Evolutionary conservation across 92 coral and sea anemone genomes (phyloP).

Genomic region (Galaxea fascicularis): DNA sequence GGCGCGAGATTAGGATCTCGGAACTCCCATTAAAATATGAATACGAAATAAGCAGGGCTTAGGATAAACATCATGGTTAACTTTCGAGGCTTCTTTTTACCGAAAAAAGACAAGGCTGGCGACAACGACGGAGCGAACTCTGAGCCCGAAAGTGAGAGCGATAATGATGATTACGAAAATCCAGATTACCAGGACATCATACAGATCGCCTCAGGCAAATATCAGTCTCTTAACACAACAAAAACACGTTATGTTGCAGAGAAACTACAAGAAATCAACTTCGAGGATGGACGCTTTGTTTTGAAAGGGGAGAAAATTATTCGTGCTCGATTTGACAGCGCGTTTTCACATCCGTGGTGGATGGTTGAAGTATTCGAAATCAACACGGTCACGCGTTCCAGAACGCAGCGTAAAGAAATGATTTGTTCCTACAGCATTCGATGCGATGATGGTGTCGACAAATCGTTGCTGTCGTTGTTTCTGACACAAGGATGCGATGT

Average conservation of each 20-base stretch:
- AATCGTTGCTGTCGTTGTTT: constrained; percentile 41
- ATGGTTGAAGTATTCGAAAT: constrained; percentile 28
- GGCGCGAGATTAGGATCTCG: background rate
- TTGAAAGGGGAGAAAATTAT: constrained; percentile 22
- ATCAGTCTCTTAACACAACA: constrained; percentile 36
- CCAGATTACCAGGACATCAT: constrained; percentile 54
- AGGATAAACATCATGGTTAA: constrained; percentile 14
- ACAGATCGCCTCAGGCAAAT: constrained; percentile 37
- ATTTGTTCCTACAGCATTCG: constrained; percentile 69
- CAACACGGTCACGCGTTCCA: background rate
- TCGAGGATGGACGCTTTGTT: background rate
- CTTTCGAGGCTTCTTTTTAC: constrained; percentile 50
- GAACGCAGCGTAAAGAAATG: constrained; percentile 9
- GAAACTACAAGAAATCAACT: constrained; percentile 27
- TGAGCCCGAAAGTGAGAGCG: constrained; percentile 55
- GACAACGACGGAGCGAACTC: constrained; percentile 43
- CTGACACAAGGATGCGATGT: constrained; percentile 47
- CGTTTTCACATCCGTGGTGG: constrained; percentile 59
- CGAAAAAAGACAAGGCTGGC: constrained; percentile 9
- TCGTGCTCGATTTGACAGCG: constrained; percentile 63
- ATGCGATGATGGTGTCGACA: constrained; percentile 53
- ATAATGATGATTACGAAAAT: constrained; percentile 66
- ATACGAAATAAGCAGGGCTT: background rate
- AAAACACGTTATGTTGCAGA: constrained; percentile 24
- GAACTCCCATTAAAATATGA: background rate